Evolutionary conservation across 2,113 vertebrate species (phyloP), one percentile per base, ranked within the genome.

Genomic region (Alces alces): DNA sequence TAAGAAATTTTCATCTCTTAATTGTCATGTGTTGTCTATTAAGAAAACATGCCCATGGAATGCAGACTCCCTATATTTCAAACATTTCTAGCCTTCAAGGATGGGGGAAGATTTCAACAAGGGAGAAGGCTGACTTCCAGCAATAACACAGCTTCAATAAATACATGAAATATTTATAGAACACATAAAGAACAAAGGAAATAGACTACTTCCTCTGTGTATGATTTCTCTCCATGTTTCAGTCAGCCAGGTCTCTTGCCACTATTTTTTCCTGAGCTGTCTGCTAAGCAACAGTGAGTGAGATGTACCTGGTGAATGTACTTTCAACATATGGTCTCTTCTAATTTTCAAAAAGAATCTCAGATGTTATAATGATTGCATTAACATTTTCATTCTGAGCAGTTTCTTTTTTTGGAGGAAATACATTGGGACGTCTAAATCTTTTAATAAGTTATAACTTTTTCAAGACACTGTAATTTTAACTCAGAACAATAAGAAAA

Each of bases 121-220:
- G 98, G 88, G 92, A 80, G 64, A 88, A 98, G 98, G 98, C 98
- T 97, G 21, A 30, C 91, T 98, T 98, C 98, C 98, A 99, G 97
- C 89, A 98, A 99, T 93, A 98, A 98, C 97, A 99, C 50, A 97
- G 97, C 89, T 97, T 97, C 98, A 98, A 96, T 92, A 99, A 99
- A 98, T 97, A 97, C 95, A 97, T 58, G 95, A 96, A 97, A 96
- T 98, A 98, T 99, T 99, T 99, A 98, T 98, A 98, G 99, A 98
- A 98, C 91, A 97, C 66, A 85, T 92, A 93, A 97, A 97, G 97
- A 98, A 98, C 98, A 99, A 98, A 98, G 98, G 98, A 98, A 98
- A 98, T 94, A 39, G 91, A 98, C 97, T 89, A 92, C 94, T 98
- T 98, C 97, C 98, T 98, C 73, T 86, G 94, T 1, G 12, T 92